Evolutionary conservation across 2,888 invertebrate genomes (phyloP), one percentile per base, ranked within the genome.

Genomic region (Charanyca ferruginea): DNA sequence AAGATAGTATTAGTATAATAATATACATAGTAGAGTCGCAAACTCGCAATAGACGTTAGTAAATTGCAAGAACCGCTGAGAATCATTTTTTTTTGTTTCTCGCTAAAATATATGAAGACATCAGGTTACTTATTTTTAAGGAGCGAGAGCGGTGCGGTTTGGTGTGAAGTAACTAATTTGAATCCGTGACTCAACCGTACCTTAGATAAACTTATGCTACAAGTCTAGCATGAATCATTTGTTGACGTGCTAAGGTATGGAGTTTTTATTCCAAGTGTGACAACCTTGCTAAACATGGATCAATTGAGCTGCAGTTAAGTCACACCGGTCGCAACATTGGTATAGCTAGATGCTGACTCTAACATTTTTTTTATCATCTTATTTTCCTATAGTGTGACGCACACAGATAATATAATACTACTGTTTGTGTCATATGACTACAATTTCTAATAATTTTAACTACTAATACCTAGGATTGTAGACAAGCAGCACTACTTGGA

Each of bases 221-320:
- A 20, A 53, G 32, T 71, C 25, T 52, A 42, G 23, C 22, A 32
- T 71, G 74, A 71, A 51, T 74, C 59, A 72, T 73, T 55, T 1
- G 20, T 25, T 51, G 32, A 55, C 44, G n/a, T 41, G 11, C 16
- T 41, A 45, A 9, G 18, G 22, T 22, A 55, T 73, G 44, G 32
- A 51, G 54, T 65, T 52, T 51, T 65, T 25, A 25, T 45, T 35
- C 23, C n/a, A 41, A 18, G 32, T 22, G 49, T 28, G 28, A 20
- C 48, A 9, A 42, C 41, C 18, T 16, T 52, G 35, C 7, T 63
- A 23, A 70, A 44, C n/a, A 6, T 28, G 22, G 41, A 73, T 73
- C 51, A 55, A 73, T 70, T 48, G 64, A 42, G 52, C 35, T 44
- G 32, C 32, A 38, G 7, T 51, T 60, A 44, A n/a, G 38, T 16